Evolutionary conservation across 2,113 vertebrate genomes (phyloP).

Genomic region (Mus pahari): DNA sequence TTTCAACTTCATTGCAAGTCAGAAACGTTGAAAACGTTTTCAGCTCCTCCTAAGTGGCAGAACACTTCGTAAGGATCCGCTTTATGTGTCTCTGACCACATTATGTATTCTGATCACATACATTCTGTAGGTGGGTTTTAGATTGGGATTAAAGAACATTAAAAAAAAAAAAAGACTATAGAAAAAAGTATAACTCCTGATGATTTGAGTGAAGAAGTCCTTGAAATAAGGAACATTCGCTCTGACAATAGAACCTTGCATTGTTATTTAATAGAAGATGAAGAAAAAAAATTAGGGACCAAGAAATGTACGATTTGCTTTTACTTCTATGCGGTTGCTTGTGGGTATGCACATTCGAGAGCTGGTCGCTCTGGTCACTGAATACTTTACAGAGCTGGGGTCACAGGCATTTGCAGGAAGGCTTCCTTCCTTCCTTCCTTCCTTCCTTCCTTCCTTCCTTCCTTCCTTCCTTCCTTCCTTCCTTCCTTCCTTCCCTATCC

Average conservation of each 20-base stretch:
- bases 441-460: background rate
- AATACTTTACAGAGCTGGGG: background rate
- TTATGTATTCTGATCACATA: no score
- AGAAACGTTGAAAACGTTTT: background rate
- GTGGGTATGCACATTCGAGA: background rate
- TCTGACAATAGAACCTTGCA: background rate
- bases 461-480: background rate
- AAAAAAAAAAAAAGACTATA: background rate
- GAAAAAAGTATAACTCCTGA: background rate
- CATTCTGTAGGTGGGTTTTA: background rate
- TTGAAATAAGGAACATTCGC: background rate
- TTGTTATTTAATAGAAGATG: background rate
- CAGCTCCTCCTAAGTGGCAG: background rate
- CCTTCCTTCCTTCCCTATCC: background rate
- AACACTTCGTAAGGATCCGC: background rate
- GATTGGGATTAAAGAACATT: background rate
- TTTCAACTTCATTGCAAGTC: background rate
- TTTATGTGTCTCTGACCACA: background rate
- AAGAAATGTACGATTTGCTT: background rate
- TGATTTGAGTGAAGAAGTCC: background rate
- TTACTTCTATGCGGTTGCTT: background rate
- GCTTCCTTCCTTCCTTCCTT: background rate
- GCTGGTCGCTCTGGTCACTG: background rate
- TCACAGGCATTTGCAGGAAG: background rate
- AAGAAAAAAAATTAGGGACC: background rate